Evolutionary conservation across 2,113 vertebrate species (phyloP).

Genomic region (Hemichromis elongatus): DNA sequence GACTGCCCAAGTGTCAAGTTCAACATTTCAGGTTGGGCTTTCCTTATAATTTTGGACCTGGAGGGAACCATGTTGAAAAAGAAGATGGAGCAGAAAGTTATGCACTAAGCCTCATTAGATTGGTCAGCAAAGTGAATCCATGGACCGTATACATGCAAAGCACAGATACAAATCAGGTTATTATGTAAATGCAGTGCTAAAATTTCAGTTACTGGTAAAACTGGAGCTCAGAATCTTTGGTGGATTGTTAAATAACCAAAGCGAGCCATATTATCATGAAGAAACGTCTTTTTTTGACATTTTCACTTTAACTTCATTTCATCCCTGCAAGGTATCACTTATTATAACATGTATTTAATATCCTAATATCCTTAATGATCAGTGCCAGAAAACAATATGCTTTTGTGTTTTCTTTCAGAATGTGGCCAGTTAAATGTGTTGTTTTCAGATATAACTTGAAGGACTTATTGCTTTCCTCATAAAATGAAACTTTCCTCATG

Average conservation of each 20-base stretch:
- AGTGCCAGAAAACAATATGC: neutral
- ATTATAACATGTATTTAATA: neutral
- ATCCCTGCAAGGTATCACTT: neutral
- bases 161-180: neutral
- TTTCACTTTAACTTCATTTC: neutral
- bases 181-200: neutral
- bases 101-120: neutral
- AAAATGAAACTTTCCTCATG: neutral
- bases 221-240: neutral
- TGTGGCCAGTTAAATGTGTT: neutral
- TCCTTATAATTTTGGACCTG: fast-evolving
- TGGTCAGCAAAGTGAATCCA: neutral
- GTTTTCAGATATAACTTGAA: neutral
- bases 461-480: neutral
- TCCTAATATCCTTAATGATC: neutral
- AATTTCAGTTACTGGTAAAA: neutral
- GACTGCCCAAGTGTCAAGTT: neutral
- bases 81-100: neutral
- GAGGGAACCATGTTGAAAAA: neutral
- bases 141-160: neutral
- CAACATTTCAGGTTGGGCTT: neutral
- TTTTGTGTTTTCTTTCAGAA: neutral
- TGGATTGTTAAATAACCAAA: neutral
- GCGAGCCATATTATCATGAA: fast-evolving
- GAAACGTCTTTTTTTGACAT: fast-evolving